A percentile compares a stretch with the other conserved stretches of the same genome.
phyloP scores from a whole-genome alignment of 2,797 vertebrate species.

The Tokudaia tokunoshimensis region DNA sequence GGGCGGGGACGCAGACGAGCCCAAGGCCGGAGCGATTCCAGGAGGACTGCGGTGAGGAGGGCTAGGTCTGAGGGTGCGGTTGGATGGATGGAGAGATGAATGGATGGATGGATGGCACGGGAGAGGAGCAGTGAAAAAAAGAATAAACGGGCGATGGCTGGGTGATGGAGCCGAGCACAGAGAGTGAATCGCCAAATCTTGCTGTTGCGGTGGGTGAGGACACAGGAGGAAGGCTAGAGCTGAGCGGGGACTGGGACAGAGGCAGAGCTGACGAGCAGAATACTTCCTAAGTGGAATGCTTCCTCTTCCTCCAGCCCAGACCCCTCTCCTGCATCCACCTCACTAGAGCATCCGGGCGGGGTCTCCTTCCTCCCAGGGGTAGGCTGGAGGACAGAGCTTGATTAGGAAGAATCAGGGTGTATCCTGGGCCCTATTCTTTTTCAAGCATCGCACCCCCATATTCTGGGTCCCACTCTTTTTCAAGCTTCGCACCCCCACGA shows the following conservation, averaged over 20 bases:
- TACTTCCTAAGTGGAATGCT: background rate
- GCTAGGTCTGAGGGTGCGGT: background rate
- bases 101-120: background rate
- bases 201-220: background rate
- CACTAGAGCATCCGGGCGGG: slow-evolving; percentile 52
- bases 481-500: background rate
- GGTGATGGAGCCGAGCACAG: background rate
- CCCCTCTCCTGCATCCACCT: background rate
- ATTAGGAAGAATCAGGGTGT: background rate
- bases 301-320: background rate
- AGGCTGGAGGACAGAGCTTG: background rate
- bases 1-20: slow-evolving; percentile 54
- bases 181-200: background rate
- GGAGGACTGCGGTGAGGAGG: slow-evolving; percentile 71
- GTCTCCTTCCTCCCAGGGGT: slow-evolving; percentile 20
- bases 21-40: background rate
- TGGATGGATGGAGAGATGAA: background rate
- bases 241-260: background rate
- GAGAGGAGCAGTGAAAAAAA: background rate
- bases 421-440: slow-evolving; percentile 24
- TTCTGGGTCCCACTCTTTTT: slow-evolving; percentile 34
- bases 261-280: background rate
- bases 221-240: background rate
- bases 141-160: slow-evolving; percentile 34
- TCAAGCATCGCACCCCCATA: background rate